Percentiles rank a stretch among this genome's conserved stretches.
Evolutionary conservation across 2,797 vertebrate species (phyloP).

Genomic region (Numenius phaeopus): DNA sequence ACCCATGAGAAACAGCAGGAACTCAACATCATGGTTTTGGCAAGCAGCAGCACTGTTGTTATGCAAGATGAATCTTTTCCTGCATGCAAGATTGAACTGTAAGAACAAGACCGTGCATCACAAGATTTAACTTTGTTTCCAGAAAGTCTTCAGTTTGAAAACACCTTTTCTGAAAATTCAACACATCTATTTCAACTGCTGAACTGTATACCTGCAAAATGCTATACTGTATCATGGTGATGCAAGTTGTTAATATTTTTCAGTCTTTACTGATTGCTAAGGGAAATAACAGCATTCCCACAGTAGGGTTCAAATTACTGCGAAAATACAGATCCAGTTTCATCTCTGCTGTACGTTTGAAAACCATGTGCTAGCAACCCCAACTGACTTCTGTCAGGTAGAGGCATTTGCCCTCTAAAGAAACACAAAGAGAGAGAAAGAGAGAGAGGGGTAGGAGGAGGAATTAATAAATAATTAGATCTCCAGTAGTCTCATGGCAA

Average conservation of each 20-base stretch:
- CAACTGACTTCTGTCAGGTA: conserved; percentile 77
- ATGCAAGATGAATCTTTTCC: conserved; percentile 99
- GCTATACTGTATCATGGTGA: conserved; percentile 15
- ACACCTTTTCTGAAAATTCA: conserved; percentile 79
- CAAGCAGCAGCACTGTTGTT: conserved; percentile 98
- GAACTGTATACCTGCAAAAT: neutral
- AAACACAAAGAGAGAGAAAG: conserved; percentile 39
- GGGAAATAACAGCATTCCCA: conserved; percentile 78
- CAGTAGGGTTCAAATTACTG: conserved; percentile 76
- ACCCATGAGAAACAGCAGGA: conserved; percentile 97
- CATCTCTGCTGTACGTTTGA: conserved; percentile 74
- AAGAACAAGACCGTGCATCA: conserved; percentile 64
- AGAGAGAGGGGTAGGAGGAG: conserved; percentile 18
- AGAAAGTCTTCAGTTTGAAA: conserved; percentile 80
- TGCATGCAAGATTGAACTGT: conserved; percentile 98
- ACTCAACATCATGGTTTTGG: conserved; percentile 98
- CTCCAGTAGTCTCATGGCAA: conserved; percentile 64
- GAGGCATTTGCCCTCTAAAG: conserved; percentile 72
- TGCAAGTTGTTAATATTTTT: conserved; percentile 76
- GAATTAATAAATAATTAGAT: conserved; percentile 52
- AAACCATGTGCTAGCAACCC: conserved; percentile 78
- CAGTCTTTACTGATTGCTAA: conserved; percentile 77
- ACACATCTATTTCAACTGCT: conserved; percentile 41
- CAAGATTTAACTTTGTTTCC: conserved; percentile 75
- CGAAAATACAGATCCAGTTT: conserved; percentile 74